Evolutionary conservation across 1,140 invertebrate species (phyloP).

Genomic region (Leptinotarsa lineolata): DNA sequence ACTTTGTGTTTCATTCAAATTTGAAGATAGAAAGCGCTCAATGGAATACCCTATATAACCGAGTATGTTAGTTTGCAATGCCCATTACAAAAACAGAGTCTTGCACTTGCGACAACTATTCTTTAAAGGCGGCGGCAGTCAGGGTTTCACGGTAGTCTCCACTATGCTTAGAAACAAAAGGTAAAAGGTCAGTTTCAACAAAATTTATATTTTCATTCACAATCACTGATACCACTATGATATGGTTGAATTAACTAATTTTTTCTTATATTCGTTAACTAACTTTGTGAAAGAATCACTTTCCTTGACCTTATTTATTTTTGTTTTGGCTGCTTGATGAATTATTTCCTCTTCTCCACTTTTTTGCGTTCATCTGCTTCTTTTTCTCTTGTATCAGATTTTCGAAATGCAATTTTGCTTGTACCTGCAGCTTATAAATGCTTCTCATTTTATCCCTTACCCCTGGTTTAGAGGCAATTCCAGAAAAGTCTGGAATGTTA

Average conservation of each 20-base stretch:
- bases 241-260: conserved; percentile 46
- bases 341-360: conserved; percentile 60
- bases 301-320: conserved; percentile 57
- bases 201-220: not conserved
- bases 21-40: no score
- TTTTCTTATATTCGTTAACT: conserved; percentile 66
- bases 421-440: conserved; percentile 68
- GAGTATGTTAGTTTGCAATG: no score
- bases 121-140: no score
- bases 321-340: conserved; percentile 64
- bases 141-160: no score
- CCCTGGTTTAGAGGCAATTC: conserved; percentile 67
- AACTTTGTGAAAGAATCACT: conserved; percentile 63
- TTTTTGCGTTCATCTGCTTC: conserved; percentile 59
- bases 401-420: conserved; percentile 67
- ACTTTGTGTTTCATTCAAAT: no score
- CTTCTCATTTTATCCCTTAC: conserved; percentile 64
- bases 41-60: no score
- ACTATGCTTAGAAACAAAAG: no score
- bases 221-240: conserved; percentile 51
- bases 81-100: no score
- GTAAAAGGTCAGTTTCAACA: not conserved
- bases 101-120: no score
- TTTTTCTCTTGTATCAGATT: conserved; percentile 68
- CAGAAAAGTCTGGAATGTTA: conserved; percentile 61